Evolutionary conservation across 2,888 invertebrate species (phyloP).

Genomic region (Euspilapteryx auroguttella): DNA sequence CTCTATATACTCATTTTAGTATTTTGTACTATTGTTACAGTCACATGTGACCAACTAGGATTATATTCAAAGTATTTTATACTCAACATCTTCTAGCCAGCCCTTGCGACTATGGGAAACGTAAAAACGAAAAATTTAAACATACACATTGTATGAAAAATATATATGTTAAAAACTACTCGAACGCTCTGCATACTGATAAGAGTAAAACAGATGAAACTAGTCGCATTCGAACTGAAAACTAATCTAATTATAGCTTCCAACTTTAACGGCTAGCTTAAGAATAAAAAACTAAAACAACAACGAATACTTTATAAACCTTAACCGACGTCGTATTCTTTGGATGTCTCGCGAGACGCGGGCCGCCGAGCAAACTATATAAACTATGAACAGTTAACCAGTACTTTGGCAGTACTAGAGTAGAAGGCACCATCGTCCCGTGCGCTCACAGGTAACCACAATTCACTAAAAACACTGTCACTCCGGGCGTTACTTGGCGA

Average conservation of each 20-base stretch:
- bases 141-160: no score
- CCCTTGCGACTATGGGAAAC: no score
- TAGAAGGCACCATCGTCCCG: slow-evolving; percentile 24
- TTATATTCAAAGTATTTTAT: neutral
- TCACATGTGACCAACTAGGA: slow-evolving; percentile 15
- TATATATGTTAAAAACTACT: no score
- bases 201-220: neutral
- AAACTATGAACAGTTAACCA: slow-evolving; percentile 17
- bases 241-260: slow-evolving; percentile 8
- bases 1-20: slow-evolving; percentile 16
- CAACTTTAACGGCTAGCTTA: slow-evolving; percentile 9
- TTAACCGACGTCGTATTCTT: slow-evolving; percentile 41
- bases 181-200: no score
- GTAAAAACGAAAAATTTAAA: no score
- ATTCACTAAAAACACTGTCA: no score
- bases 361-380: slow-evolving; percentile 10
- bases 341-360: slow-evolving; percentile 22
- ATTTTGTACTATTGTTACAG: slow-evolving; percentile 48
- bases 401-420: slow-evolving; percentile 31
- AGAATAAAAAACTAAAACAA: slow-evolving; percentile 20
- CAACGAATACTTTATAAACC: slow-evolving; percentile 32
- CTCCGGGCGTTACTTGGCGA: slow-evolving; percentile 35
- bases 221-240: slow-evolving; percentile 9
- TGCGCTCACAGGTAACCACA: slow-evolving; percentile 19
- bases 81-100: no score